phyloP scores from a whole-genome alignment of 2,888 invertebrate genomes.

The Drosophila merina region DNA sequence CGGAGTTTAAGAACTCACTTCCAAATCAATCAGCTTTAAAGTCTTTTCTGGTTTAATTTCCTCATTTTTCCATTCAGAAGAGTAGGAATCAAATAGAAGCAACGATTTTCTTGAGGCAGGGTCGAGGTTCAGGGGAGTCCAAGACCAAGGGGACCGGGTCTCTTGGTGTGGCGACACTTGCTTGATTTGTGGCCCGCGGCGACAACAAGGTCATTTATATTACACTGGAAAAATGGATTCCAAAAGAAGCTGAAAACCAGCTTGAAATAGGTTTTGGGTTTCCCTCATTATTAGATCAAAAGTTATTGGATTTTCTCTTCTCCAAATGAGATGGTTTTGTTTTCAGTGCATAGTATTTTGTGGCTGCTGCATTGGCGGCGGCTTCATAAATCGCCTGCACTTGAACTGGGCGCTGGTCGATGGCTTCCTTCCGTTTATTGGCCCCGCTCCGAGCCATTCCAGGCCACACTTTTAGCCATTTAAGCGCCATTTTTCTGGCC shows the following conservation, averaged over 20 bases:
- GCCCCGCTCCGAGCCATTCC: constrained; percentile 32
- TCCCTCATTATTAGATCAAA: no score
- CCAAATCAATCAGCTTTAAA: constrained; percentile 1
- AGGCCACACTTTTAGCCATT: constrained; percentile 54
- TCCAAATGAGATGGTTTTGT: neutral
- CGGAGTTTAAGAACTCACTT: neutral
- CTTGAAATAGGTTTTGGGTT: no score
- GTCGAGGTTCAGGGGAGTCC: neutral
- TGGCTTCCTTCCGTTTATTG: constrained; percentile 42
- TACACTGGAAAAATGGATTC: neutral
- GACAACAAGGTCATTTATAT: constrained; percentile 20
- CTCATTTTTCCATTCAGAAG: neutral
- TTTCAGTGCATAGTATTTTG: neutral
- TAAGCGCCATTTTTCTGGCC: constrained; percentile 49
- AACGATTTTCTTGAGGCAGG: neutral
- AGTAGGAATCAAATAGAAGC: no score
- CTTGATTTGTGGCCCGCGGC: constrained; percentile 46
- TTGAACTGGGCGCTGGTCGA: constrained; percentile 34
- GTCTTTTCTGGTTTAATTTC: neutral
- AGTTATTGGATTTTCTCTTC: no score
- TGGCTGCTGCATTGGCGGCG: constrained; percentile 15
- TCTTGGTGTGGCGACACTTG: constrained; percentile 3
- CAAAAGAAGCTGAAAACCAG: no score
- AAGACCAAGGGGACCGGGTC: neutral
- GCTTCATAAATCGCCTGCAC: constrained; percentile 40